Percentiles rank a stretch among this genome's conserved stretches.
Conservation (phyloP, 2,888 invertebrate genomes). For the Drosophila histrio region DNA sequence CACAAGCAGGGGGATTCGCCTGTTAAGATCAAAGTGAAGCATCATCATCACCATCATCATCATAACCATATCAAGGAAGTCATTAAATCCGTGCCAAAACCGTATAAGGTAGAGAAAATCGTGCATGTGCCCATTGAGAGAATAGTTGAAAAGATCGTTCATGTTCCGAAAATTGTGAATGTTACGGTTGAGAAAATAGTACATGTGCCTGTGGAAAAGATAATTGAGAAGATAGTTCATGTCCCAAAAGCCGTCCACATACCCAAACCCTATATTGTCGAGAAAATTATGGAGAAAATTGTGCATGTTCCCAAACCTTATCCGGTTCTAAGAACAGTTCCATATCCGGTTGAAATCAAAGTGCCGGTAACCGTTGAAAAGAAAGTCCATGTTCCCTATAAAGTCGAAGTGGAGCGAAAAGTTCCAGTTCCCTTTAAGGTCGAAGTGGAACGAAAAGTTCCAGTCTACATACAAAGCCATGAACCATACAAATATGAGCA, state of each 20-base stretch:
- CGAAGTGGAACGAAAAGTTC: constrained; percentile 85
- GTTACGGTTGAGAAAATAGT: constrained; percentile 86
- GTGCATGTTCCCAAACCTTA: constrained; percentile 84
- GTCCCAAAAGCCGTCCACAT: constrained; percentile 85
- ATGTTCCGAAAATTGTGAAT: constrained; percentile 85
- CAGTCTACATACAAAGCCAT: constrained; percentile 78
- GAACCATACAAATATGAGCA: constrained; percentile 83
- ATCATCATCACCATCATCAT: constrained; percentile 88
- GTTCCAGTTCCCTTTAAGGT: constrained; percentile 69
- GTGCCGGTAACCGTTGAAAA: constrained; percentile 83
- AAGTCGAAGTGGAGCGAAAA: constrained; percentile 84
- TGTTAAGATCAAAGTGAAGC: constrained; percentile 84
- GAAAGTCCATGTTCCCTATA: constrained; percentile 65
- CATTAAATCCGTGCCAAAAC: constrained; percentile 85
- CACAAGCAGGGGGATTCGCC: constrained; percentile 21
- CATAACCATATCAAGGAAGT: constrained; percentile 87
- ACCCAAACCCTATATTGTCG: constrained; percentile 85
- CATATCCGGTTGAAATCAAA: constrained; percentile 68
- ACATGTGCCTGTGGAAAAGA: constrained; percentile 82
- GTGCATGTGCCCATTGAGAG: constrained; percentile 85
- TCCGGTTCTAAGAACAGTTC: constrained; percentile 66
- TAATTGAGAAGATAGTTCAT: constrained; percentile 85
- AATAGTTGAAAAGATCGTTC: constrained; percentile 83
- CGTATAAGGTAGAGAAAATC: constrained; percentile 85
- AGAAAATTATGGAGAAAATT: constrained; percentile 85